Evolutionary conservation across 1,140 invertebrate genomes (phyloP), one percentile per base, ranked within the genome.

Genomic region (Chrysomallon squamiferum): DNA sequence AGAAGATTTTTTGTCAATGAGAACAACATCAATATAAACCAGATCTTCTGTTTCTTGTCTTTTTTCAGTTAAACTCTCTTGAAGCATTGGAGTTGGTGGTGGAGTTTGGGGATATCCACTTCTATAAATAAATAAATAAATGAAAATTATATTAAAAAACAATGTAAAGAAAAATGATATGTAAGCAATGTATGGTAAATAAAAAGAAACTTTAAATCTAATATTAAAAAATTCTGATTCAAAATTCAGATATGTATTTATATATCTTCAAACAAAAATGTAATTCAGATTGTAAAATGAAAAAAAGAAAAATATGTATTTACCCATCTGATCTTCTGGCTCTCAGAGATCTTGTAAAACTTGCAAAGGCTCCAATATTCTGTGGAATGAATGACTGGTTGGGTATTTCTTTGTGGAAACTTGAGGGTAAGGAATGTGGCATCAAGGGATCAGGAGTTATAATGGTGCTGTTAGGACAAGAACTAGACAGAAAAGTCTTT

Each of bases 391-490:
- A 25, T 91, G 92, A 20, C 92, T 92, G 49, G 85, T 87, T 0
- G 91, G 91, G 79, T 84, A 89, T 54, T 22, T 67, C 35, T 47
- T 76, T 64, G 59, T 77, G 66, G 57, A 85, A 79, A 68, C 76
- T 84, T 38, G 74, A 76, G 43, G 84, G 84, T 25, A 85, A 56
- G 0, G 84, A 84, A 11, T 70, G 68, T 7, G 84, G 86, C 75
- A 84, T 80, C 13, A 69, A 45, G 0, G 82, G 78, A 7, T 71
- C 64, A 1, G 81, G 79, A n/a, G 75, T 59, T n/a, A 80, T 62
- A 18, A 84, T 80, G 33, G 76, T 78, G 64, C 78, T 81, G 41
- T 95, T 90, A 0, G 95, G 94, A 83, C 94, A 96, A 0, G 95
- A 96, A 67, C 88, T 89, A 0, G 95, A 97, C 11, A 93, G 86